Evolutionary conservation across 1,140 invertebrate genomes (phyloP).

Genomic region (Polypedilum vanderplanki): DNA sequence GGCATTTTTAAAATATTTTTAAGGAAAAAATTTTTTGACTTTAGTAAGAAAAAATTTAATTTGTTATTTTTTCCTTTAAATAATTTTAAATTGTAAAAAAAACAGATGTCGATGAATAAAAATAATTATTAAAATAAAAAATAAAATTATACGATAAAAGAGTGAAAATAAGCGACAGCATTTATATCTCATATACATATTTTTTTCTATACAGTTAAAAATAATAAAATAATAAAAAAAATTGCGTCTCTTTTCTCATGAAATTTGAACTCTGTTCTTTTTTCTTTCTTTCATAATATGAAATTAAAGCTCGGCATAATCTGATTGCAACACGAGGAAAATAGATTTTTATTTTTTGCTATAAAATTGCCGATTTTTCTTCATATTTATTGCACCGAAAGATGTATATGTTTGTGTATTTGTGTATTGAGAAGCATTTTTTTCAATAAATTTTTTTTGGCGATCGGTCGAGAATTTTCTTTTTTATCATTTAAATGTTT

Average conservation of each 20-base stretch:
- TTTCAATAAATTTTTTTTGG: not conserved
- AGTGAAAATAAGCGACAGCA: not conserved
- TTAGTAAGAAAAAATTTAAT: no score
- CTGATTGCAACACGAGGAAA: not conserved
- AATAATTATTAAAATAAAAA: conserved; percentile 3
- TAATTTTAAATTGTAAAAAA: no score
- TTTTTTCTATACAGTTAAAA: not conserved
- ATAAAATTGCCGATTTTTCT: not conserved
- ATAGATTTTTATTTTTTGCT: no score
- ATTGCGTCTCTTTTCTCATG: not conserved
- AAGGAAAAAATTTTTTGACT: no score
- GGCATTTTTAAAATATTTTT: no score
- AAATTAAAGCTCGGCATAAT: conserved; percentile 18
- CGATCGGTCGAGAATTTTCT: conserved; percentile 2
- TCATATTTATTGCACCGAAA: conserved; percentile 2
- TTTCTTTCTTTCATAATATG: not conserved
- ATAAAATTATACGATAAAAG: not conserved
- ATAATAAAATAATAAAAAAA: conserved; percentile 14
- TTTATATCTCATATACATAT: not conserved
- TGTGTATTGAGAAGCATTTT: no score
- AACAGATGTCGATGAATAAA: not conserved
- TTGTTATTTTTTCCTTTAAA: no score
- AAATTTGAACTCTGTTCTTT: conserved; percentile 12
- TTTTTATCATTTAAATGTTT: not conserved
- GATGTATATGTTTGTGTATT: no score